These are phyloP conservation scores for Drosophila guanche DNA, from an alignment of 1,140 invertebrate genomes.

Conservation along the genomic window DNA sequence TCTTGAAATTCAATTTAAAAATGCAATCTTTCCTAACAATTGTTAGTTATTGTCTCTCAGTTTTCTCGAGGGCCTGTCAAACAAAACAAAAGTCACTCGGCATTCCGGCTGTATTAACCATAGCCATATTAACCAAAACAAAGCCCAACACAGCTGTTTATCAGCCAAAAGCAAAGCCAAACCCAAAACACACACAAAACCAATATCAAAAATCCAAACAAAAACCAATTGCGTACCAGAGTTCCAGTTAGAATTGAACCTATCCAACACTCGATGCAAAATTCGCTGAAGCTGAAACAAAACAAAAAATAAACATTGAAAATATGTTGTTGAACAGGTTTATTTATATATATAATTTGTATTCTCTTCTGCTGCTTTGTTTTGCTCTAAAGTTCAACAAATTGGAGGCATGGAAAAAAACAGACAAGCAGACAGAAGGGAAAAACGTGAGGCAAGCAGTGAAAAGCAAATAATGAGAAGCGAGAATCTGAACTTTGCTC, in stretches of 20 bases:
- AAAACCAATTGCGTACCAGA: conserved; percentile 31
- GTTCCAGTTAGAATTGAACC: conserved; percentile 48
- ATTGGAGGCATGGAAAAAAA: conserved; percentile 25
- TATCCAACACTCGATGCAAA: conserved; percentile 35
- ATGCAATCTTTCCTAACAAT: conserved; percentile 49
- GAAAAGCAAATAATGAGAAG: conserved; percentile 53
- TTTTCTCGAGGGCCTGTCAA: conserved; percentile 50
- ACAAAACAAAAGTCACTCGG: conserved; percentile 42
- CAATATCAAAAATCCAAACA: conserved; percentile 16
- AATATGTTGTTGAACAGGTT: conserved; percentile 70
- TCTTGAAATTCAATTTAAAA: conserved; percentile 60
- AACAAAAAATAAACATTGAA: conserved; percentile 49
- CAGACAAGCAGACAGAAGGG: conserved; percentile 7
- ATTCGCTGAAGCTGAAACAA: conserved; percentile 24
- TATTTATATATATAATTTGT: conserved; percentile 22
- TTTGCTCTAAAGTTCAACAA: conserved; percentile 70
- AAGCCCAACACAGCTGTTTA: conserved; percentile 73
- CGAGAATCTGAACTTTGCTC: conserved; percentile 44
- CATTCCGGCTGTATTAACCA: conserved; percentile 34
- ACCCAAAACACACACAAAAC: conserved; percentile 8
- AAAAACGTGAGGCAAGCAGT: conserved; percentile 53
- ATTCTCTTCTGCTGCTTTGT: conserved; percentile 25
- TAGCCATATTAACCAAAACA: conserved; percentile 38
- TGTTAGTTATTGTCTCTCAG: conserved; percentile 40
- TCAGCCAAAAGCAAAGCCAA: conserved; percentile 6